phyloP scores from a whole-genome alignment of 2,888 invertebrate genomes.

The Xestoiulus laeticollis region DNA sequence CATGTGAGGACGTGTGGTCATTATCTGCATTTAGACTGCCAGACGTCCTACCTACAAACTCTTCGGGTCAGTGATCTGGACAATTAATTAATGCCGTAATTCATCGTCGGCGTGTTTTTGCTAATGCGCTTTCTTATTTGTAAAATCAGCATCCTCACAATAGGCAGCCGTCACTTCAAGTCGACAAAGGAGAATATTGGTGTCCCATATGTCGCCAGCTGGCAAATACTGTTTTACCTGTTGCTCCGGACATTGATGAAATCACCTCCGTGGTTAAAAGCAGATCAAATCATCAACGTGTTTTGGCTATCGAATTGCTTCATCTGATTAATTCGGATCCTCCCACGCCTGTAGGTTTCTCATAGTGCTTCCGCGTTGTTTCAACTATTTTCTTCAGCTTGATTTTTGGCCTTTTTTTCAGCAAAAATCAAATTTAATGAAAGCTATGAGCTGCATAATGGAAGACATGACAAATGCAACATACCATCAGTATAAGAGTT shows the following conservation, averaged over 20 bases:
- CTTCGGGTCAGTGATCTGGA: slow-evolving; percentile 68
- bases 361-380: background rate
- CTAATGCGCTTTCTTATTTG: slow-evolving; percentile 36
- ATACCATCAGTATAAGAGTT: slow-evolving; percentile 73
- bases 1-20: slow-evolving; percentile 97
- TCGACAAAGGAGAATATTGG: slow-evolving; percentile 85
- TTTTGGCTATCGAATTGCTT: slow-evolving; percentile 61
- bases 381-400: background rate
- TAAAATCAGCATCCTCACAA: slow-evolving; percentile 64
- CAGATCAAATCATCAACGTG: slow-evolving; percentile 64
- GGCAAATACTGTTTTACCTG: slow-evolving; percentile 85
- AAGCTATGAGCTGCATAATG: slow-evolving; percentile 68
- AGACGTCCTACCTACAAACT: slow-evolving; percentile 88
- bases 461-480: slow-evolving; percentile 92
- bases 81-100: background rate
- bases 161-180: slow-evolving; percentile 76
- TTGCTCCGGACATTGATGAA: slow-evolving; percentile 68
- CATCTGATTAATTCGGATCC: slow-evolving; percentile 67
- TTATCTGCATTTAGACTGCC: slow-evolving; percentile 93
- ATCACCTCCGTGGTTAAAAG: slow-evolving; percentile 69
- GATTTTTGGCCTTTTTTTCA: slow-evolving; percentile 48
- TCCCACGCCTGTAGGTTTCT: slow-evolving; percentile 60
- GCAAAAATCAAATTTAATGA: slow-evolving; percentile 63
- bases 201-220: slow-evolving; percentile 95
- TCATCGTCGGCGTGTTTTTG: too few relatives aligned